Percentiles rank a stretch among this genome's conserved stretches.
Evolutionary conservation across 2,888 invertebrate genomes (phyloP).

Genomic region (Lamellibrachia columna): DNA sequence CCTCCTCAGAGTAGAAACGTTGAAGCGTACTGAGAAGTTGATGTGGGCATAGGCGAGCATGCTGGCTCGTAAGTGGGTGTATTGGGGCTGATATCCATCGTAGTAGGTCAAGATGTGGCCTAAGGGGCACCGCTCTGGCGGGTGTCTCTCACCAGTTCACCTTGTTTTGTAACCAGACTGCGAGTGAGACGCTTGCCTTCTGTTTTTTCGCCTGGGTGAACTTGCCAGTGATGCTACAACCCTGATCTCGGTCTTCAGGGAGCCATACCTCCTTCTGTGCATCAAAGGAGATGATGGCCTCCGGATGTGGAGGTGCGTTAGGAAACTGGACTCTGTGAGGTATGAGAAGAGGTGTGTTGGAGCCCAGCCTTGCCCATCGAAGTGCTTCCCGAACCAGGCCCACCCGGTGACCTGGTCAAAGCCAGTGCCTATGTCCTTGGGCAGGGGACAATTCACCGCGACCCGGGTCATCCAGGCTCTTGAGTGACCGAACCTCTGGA

Average conservation of each 20-base stretch:
- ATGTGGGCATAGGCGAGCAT: background rate
- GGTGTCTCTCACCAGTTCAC: background rate
- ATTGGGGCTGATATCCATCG: slow-evolving; percentile 26
- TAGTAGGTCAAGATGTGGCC: slow-evolving; percentile 21
- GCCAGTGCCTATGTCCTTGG: background rate
- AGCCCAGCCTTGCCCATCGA: slow-evolving; percentile 25
- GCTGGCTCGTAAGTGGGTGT: slow-evolving; percentile 21
- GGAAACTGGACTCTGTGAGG: slow-evolving; percentile 20
- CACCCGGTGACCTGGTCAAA: slow-evolving; percentile 21
- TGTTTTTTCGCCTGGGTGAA: slow-evolving; percentile 27
- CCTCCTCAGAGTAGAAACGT: slow-evolving; percentile 16
- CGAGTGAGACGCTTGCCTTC: slow-evolving; percentile 14
- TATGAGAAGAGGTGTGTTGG: slow-evolving; percentile 25
- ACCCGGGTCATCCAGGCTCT: background rate
- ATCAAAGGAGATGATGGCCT: slow-evolving; percentile 25
- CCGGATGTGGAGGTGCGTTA: slow-evolving; percentile 21
- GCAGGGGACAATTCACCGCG: slow-evolving; percentile 7
- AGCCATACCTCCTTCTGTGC: background rate
- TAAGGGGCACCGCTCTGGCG: background rate
- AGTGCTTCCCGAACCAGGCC: slow-evolving; percentile 26
- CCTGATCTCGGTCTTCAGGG: slow-evolving; percentile 24
- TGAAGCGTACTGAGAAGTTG: slow-evolving; percentile 23
- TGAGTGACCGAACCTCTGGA: too few species aligned
- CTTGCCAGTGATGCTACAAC: slow-evolving; percentile 24
- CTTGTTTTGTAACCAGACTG: slow-evolving; percentile 26